Evolutionary conservation across 92 coral and sea anemone species (phyloP).

Genomic region (Zoanthus sansibaricus): DNA sequence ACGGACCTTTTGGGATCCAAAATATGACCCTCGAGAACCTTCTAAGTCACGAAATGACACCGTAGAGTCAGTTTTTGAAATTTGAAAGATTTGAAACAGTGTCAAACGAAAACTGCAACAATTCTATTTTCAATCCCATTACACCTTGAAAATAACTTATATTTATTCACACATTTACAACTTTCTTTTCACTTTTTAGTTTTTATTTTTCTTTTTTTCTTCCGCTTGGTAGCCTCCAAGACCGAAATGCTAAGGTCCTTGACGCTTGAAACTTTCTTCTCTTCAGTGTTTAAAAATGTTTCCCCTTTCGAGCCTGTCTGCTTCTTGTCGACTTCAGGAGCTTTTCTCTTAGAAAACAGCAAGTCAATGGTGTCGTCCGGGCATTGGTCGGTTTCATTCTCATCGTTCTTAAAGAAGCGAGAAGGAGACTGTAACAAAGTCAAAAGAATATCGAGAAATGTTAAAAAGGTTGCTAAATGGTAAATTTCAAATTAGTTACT

Average conservation of each 20-base stretch:
- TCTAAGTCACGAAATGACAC: no score
- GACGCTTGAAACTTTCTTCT: background rate
- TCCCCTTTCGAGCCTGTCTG: background rate
- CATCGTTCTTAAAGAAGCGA: background rate
- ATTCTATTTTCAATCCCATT: no score
- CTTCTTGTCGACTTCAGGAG: background rate
- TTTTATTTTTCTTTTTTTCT: slow-evolving; percentile 17
- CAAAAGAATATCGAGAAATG: no score
- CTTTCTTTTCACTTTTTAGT: background rate
- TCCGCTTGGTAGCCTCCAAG: slow-evolving; percentile 32
- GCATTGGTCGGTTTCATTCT: background rate
- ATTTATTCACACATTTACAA: no score
- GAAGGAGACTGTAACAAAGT: slow-evolving; percentile 7
- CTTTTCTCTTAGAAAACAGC: background rate
- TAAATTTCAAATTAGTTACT: no score
- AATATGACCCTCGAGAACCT: no score
- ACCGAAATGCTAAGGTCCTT: background rate
- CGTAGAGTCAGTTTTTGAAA: no score
- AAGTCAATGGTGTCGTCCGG: background rate
- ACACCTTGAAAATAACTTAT: no score
- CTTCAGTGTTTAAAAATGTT: background rate
- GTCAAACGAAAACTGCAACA: no score
- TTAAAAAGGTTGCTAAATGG: no score
- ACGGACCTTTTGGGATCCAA: no score
- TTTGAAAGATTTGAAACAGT: no score